Conservation (phyloP, 1,140 invertebrate species). For the Archegozetes longisetosus region DNA sequence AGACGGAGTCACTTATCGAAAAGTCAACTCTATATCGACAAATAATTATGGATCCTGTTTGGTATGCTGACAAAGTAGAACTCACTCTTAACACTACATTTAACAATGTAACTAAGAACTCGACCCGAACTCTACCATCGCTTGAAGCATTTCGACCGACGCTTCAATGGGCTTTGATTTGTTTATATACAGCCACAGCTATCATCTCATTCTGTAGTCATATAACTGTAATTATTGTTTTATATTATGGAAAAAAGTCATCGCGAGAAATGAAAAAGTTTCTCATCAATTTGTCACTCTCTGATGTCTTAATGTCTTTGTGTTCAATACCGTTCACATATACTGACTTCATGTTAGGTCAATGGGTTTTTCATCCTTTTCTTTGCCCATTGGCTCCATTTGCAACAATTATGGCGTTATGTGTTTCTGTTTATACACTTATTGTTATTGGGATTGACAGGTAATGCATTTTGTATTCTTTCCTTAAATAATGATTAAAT, state of each 20-base stretch:
- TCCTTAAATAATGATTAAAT: too few species aligned
- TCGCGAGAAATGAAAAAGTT: slow-evolving; percentile 27
- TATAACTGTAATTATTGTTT: slow-evolving; percentile 28
- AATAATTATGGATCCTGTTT: not conserved
- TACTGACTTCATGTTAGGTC: slow-evolving; percentile 30
- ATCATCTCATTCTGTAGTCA: slow-evolving; percentile 27
- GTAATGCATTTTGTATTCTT: slow-evolving; percentile 21
- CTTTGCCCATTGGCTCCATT: slow-evolving; percentile 31
- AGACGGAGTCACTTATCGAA: too few species aligned
- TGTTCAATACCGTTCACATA: slow-evolving; percentile 34
- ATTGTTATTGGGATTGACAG: slow-evolving; percentile 32
- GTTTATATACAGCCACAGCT: slow-evolving; percentile 28
- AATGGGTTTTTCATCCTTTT: slow-evolving; percentile 29
- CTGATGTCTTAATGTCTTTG: slow-evolving; percentile 31
- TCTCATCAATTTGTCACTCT: slow-evolving; percentile 30
- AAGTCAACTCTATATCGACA: not conserved
- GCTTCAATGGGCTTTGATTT: slow-evolving; percentile 26
- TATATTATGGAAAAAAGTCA: slow-evolving; percentile 27
- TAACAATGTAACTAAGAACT: not conserved
- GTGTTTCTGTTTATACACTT: slow-evolving; percentile 31
- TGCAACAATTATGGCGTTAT: slow-evolving; percentile 29
- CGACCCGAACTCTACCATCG: not conserved
- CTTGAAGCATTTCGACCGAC: slow-evolving; percentile 16
- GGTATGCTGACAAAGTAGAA: not conserved
- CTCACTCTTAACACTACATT: not conserved